These are phyloP conservation scores for Dendroctonus ponderosae DNA, from an alignment of 1,140 invertebrate genomes.

Conservation along the genomic window DNA sequence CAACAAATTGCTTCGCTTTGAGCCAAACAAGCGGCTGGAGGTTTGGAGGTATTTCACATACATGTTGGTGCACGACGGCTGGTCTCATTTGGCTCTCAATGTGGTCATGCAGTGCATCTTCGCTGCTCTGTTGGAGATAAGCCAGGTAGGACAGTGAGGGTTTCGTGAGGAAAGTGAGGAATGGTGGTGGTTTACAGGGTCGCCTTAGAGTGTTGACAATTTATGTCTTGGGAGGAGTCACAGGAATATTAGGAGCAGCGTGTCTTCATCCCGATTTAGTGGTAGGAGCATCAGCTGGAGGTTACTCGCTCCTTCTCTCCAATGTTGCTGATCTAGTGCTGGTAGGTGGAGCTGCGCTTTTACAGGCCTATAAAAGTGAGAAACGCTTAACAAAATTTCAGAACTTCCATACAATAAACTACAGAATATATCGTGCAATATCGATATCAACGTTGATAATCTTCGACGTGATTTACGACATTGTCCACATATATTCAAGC, in stretches of 20 bases:
- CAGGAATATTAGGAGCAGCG: conserved; percentile 74
- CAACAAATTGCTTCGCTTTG: conserved; percentile 64
- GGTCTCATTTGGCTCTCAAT: conserved; percentile 62
- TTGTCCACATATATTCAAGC: conserved; percentile 51
- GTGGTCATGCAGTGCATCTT: conserved; percentile 66
- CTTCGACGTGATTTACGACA: conserved; percentile 57
- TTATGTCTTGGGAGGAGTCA: conserved; percentile 68
- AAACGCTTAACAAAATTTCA: conserved; percentile 45
- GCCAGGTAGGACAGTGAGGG: conserved; percentile 57
- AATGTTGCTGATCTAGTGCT: conserved; percentile 87
- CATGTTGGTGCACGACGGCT: conserved; percentile 78
- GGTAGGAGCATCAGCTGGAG: conserved; percentile 90
- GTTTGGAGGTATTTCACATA: conserved; percentile 79
- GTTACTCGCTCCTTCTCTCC: conserved; percentile 88
- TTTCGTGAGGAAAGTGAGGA: neutral
- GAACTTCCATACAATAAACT: conserved; percentile 62
- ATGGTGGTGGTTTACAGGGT: conserved; percentile 48
- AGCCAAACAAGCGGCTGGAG: conserved; percentile 66
- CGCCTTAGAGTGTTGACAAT: conserved; percentile 69
- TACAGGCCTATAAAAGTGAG: conserved; percentile 7
- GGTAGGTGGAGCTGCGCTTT: conserved; percentile 56
- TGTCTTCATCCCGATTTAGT: conserved; percentile 77
- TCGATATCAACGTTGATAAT: conserved; percentile 62
- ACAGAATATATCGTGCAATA: conserved; percentile 57
- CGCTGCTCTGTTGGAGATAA: conserved; percentile 72